A percentile compares a stretch with the other conserved stretches of the same genome.
phyloP scores from a whole-genome alignment of 1,140 invertebrate species.

The Dendrolimus kikuchii region DNA sequence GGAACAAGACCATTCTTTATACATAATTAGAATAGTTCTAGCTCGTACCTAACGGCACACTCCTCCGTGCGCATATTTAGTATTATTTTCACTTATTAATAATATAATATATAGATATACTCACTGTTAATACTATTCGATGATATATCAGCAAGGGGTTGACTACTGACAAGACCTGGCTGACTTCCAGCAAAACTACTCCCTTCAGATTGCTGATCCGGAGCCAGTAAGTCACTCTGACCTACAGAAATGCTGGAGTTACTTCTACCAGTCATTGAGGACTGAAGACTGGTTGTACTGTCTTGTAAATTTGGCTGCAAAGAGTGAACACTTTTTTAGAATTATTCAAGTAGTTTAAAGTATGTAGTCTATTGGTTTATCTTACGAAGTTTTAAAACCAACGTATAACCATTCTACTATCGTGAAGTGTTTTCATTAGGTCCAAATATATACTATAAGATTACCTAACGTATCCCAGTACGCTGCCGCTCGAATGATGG shows the following conservation, averaged over 20 bases:
- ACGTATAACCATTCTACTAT: too few species aligned
- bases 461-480: too few species aligned
- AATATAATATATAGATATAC: constrained; percentile 10
- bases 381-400: too few species aligned
- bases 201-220: constrained; percentile 16
- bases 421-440: too few species aligned
- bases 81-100: neutral
- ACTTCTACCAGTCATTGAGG: constrained; percentile 25
- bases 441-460: too few species aligned
- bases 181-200: constrained; percentile 34
- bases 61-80: too few species aligned
- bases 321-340: neutral
- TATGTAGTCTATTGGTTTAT: too few species aligned
- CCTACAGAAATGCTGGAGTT: constrained; percentile 32
- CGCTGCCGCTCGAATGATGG: too few species aligned
- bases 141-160: constrained; percentile 23
- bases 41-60: too few species aligned
- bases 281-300: constrained; percentile 27
- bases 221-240: constrained; percentile 15
- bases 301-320: constrained; percentile 21
- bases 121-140: constrained; percentile 40
- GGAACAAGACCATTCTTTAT: too few species aligned
- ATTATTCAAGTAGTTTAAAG: too few species aligned
- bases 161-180: constrained; percentile 21
- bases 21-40: too few species aligned